A percentile compares a stretch with the other conserved stretches of the same genome.
phyloP scores from a whole-genome alignment of 2,113 vertebrate genomes.

The Pseudolaguvia tuberculata region DNA sequence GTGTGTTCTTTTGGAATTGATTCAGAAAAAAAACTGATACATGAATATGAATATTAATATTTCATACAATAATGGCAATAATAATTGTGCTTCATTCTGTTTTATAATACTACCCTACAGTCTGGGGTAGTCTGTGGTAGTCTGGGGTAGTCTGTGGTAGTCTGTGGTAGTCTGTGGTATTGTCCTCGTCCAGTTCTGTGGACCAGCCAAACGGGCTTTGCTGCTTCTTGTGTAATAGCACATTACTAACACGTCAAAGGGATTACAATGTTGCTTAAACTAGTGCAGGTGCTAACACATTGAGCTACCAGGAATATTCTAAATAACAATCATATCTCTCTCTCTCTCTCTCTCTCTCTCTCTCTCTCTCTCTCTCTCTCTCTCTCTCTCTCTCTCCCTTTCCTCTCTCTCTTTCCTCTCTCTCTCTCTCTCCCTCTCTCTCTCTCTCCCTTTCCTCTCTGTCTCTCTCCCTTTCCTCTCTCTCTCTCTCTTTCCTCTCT shows the following conservation, averaged over 20 bases:
- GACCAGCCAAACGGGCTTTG: constrained; percentile 43
- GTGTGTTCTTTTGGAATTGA: neutral
- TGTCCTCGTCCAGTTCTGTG: constrained; percentile 11
- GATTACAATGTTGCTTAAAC: constrained; percentile 29
- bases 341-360: neutral
- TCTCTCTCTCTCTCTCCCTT: no score
- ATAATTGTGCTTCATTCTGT: no score
- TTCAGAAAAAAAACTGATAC: neutral
- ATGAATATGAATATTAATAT: neutral
- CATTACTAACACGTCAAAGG: constrained; percentile 20
- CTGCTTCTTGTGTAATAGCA: constrained; percentile 34
- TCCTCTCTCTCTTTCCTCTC: no score
- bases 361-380: neutral
- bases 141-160: neutral
- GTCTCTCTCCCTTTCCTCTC: no score
- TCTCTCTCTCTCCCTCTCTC: no score
- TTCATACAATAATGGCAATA: neutral
- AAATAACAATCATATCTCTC: neutral
- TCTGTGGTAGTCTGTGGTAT: no score
- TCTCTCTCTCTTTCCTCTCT: no score
- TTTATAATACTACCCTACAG: constrained; percentile 7
- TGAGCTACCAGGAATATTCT: constrained; percentile 26
- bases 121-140: neutral
- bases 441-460: no score
- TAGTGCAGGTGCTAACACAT: constrained; percentile 33